Evolutionary conservation across 2,113 vertebrate species (phyloP).

Genomic region (Telmatochromis bifrenatus): DNA sequence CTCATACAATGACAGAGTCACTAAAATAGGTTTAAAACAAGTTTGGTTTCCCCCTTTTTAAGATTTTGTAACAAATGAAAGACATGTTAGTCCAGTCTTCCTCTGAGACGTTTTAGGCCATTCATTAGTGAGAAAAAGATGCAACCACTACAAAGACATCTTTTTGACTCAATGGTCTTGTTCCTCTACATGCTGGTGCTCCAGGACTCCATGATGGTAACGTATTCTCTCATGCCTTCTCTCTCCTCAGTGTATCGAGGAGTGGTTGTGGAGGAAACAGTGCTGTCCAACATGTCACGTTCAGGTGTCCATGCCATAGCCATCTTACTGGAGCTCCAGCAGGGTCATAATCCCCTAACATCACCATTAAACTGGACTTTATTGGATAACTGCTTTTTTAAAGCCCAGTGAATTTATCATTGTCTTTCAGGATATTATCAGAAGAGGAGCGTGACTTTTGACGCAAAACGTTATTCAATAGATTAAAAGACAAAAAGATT

Average conservation of each 20-base stretch:
- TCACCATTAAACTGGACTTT: background rate
- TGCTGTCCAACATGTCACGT: conserved; percentile 47
- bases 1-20: background rate
- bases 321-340: conserved; percentile 46
- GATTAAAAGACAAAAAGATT: background rate
- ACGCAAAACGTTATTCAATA: background rate
- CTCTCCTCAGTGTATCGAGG: conserved; percentile 57
- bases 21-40: background rate
- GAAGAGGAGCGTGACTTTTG: background rate
- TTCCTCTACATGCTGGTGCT: background rate
- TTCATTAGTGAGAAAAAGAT: background rate
- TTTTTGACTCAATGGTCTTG: background rate
- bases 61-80: background rate
- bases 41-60: background rate
- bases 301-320: conserved; percentile 51
- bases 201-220: background rate
- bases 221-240: background rate
- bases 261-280: conserved; percentile 67
- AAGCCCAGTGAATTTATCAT: background rate
- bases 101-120: background rate
- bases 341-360: conserved; percentile 54
- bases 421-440: background rate
- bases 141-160: background rate
- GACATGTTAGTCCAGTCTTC: background rate
- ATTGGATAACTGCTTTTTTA: background rate